Conservation (phyloP, 2,797 vertebrate genomes). For the Syngnathus rostellatus region DNA sequence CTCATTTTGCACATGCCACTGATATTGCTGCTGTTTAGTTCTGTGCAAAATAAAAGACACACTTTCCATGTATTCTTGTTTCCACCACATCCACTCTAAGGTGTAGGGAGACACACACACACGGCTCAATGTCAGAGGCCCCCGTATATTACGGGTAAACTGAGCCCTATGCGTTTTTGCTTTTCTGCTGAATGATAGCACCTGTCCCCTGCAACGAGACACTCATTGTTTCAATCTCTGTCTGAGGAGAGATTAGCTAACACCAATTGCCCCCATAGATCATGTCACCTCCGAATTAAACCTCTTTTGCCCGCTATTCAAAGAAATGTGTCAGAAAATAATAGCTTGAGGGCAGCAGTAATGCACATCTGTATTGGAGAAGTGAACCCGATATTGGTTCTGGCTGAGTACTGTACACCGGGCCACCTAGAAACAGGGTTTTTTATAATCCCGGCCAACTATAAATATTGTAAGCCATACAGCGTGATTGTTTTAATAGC, state of each 20-base stretch:
- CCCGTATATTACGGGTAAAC: conserved; percentile 50
- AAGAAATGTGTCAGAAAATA: conserved; percentile 55
- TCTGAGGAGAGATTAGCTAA: conserved; percentile 62
- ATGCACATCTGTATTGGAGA: conserved; percentile 62
- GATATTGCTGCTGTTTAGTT: conserved; percentile 22
- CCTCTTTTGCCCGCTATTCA: conserved; percentile 39
- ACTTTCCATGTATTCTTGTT: conserved; percentile 26
- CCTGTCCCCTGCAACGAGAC: conserved; percentile 66
- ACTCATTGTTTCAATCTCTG: conserved; percentile 62
- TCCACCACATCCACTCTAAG: conserved; percentile 14
- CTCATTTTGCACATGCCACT: conserved; percentile 19
- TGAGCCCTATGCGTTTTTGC: conserved; percentile 42
- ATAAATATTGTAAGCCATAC: conserved; percentile 69
- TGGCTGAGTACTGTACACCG: conserved; percentile 54
- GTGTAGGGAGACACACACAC: conserved; percentile 18
- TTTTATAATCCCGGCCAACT: conserved; percentile 66
- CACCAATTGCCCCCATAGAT: conserved; percentile 63
- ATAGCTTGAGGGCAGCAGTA: conserved; percentile 61
- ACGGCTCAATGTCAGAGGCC: conserved; percentile 21
- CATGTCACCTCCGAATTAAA: conserved; percentile 57
- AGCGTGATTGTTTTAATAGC: conserved; percentile 77
- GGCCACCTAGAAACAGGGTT: conserved; percentile 65
- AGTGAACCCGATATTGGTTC: conserved; percentile 67
- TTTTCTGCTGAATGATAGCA: conserved; percentile 63
- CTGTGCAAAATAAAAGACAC: conserved; percentile 28